phyloP scores from a whole-genome alignment of 2,797 vertebrate species.

The Syndactyla subalaris region DNA sequence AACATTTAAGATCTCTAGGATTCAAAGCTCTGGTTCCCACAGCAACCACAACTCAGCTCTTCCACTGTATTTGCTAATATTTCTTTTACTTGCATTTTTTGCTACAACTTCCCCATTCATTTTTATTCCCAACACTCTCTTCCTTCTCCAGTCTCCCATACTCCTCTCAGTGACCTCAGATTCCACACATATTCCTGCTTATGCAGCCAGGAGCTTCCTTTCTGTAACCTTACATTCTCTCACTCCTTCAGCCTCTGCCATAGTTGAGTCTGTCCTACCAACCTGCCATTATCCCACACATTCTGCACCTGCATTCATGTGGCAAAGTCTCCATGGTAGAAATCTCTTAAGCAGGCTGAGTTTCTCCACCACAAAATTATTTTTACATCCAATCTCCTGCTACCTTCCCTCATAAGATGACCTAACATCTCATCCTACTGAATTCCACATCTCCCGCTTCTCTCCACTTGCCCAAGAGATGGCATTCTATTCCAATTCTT shows the following conservation, averaged over 20 bases:
- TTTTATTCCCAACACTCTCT: neutral
- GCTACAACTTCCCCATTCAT: neutral
- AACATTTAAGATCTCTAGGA: neutral
- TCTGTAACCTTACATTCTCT: neutral
- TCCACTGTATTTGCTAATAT: neutral
- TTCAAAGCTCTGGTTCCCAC: conserved; percentile 6
- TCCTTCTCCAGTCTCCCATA: neutral
- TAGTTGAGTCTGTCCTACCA: fast-evolving
- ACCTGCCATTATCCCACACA: neutral
- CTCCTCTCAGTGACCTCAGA: neutral
- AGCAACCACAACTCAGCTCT: conserved; percentile 24
- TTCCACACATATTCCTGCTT: neutral
- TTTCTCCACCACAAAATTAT: neutral
- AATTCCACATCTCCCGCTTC: neutral
- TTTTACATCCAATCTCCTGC: neutral
- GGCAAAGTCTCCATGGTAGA: neutral
- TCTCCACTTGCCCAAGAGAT: neutral
- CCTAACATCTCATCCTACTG: neutral
- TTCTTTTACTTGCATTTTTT: neutral
- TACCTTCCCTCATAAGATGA: neutral
- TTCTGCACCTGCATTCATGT: neutral
- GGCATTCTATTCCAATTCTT: neutral
- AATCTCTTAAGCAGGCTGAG: neutral
- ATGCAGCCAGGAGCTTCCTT: neutral
- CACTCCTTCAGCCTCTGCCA: neutral